These are phyloP conservation scores for Clarias gariepinus DNA, from an alignment of 2,113 vertebrate species.

Conservation along the genomic window DNA sequence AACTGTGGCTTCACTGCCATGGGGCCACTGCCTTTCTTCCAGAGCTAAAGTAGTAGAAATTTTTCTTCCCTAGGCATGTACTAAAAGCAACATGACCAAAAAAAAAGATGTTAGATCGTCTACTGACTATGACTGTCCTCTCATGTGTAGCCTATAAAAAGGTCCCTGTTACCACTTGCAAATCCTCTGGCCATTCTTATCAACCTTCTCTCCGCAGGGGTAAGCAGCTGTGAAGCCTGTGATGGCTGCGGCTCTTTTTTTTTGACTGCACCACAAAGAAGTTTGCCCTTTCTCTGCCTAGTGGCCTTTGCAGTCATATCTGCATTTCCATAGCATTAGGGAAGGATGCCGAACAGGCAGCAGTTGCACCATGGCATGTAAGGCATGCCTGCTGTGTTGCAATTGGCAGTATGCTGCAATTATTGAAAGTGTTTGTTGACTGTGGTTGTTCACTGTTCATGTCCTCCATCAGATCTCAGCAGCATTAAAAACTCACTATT, in stretches of 20 bases:
- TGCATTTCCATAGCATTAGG: background rate
- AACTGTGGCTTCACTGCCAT: background rate
- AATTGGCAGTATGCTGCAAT: background rate
- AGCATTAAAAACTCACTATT: background rate
- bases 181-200: background rate
- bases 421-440: background rate
- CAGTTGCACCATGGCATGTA: background rate
- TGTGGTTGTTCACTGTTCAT: background rate
- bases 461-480: background rate
- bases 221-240: background rate
- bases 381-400: background rate
- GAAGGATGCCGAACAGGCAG: background rate
- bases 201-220: background rate
- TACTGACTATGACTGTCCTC: background rate
- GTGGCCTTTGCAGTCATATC: background rate
- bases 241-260: background rate
- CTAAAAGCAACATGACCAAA: background rate
- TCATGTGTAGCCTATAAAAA: background rate
- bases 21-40: background rate
- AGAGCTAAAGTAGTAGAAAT: background rate
- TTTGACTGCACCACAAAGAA: background rate
- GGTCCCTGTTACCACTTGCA: background rate
- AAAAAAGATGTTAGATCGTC: background rate
- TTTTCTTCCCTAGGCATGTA: background rate
- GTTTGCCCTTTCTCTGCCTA: background rate